A percentile compares a stretch with the other conserved stretches of the same genome.
phyloP scores from a whole-genome alignment of 2,113 vertebrate genomes.

The Syngnathus scovelli region DNA sequence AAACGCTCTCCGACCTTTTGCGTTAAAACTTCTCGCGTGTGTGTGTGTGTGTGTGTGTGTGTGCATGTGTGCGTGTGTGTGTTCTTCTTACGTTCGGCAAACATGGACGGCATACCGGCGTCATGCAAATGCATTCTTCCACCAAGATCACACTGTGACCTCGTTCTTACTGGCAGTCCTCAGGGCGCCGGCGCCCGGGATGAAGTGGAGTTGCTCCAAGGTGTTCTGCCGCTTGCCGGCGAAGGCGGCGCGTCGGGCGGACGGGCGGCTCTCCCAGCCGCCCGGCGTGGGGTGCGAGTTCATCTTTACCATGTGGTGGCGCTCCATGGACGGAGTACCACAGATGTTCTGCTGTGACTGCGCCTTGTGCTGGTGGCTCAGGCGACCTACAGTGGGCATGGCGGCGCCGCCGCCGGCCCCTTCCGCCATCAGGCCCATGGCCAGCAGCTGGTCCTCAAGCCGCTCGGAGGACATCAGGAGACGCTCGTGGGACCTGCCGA shows the following conservation, averaged over 20 bases:
- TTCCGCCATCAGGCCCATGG: constrained; percentile 46
- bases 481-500: constrained; percentile 64
- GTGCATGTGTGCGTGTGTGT: too few species aligned
- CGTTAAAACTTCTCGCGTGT: not conserved
- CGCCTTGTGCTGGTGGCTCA: constrained; percentile 76
- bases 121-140: too few species aligned
- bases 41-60: too few species aligned
- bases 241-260: constrained; percentile 75
- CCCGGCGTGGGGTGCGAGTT: constrained; percentile 78
- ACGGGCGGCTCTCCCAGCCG: constrained; percentile 51
- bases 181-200: constrained; percentile 75
- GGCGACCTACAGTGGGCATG: constrained; percentile 66
- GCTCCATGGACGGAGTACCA: constrained; percentile 75
- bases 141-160: constrained; percentile 77
- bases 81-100: too few species aligned
- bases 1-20: constrained; percentile 5
- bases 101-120: too few species aligned
- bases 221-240: constrained; percentile 82
- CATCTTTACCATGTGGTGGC: constrained; percentile 84
- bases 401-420: constrained; percentile 36
- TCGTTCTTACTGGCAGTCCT: constrained; percentile 85
- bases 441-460: constrained; percentile 59
- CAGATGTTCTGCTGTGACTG: constrained; percentile 81
- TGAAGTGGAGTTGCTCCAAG: constrained; percentile 85
- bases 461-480: constrained; percentile 64